Evolutionary conservation across 2,888 invertebrate genomes (phyloP).

Genomic region (Peribatodes rhomboidaria): DNA sequence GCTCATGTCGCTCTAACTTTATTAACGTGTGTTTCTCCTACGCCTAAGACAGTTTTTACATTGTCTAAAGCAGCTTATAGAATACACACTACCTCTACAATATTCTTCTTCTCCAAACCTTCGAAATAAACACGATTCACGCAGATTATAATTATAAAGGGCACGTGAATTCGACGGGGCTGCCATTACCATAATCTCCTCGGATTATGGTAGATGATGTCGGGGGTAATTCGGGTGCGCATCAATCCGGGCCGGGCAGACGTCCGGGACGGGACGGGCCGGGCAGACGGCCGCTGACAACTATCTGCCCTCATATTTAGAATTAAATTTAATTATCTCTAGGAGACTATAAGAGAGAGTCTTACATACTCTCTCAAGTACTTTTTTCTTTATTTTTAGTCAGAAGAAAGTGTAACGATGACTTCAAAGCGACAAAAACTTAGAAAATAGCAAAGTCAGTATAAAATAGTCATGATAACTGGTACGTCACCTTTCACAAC

Average conservation of each 20-base stretch:
- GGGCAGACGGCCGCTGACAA: constrained; percentile 16
- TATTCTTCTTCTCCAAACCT: background rate
- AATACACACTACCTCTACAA: background rate
- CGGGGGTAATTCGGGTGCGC: constrained; percentile 36
- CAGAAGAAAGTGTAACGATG: no score
- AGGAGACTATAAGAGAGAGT: background rate
- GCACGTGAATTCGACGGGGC: constrained; percentile 35
- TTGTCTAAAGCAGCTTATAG: background rate
- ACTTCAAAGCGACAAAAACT: no score
- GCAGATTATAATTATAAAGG: constrained; percentile 44
- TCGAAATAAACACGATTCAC: constrained; percentile 35
- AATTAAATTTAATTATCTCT: background rate
- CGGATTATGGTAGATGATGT: constrained; percentile 47
- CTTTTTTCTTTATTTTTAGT: background rate
- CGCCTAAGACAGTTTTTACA: background rate
- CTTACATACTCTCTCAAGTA: background rate
- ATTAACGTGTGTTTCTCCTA: background rate
- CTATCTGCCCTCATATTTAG: background rate
- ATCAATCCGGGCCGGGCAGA: constrained; percentile 31
- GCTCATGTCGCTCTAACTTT: background rate
- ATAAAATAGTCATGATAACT: no score
- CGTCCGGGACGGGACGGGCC: constrained; percentile 16
- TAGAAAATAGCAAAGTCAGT: no score
- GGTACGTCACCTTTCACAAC: no score
- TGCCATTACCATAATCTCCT: constrained; percentile 48